Evolutionary conservation across 2,113 vertebrate genomes (phyloP), one percentile per base, ranked within the genome.

Genomic region (Myrmophylax atrothorax): DNA sequence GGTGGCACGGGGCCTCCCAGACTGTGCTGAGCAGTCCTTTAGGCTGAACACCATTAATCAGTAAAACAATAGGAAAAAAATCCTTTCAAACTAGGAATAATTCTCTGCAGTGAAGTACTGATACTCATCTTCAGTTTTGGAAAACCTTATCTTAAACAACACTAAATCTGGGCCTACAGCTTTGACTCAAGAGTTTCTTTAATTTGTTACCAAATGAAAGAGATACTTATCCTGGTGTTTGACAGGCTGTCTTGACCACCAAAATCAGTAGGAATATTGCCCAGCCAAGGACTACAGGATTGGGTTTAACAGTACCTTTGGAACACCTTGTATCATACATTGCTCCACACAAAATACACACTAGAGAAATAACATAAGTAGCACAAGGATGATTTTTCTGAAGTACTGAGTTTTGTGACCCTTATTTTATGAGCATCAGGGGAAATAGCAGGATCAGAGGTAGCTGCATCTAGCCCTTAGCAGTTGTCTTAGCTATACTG

Each of bases 81-180:
- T 64, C 38, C 16, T 72, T 87, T 84, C 44, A 49, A 64, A 81
- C 40, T 13, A 52, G 28, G 78, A 86, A 24, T 76, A 89, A 63
- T 13, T 59, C 47, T 19, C 56, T 90, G 28, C 59, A 87, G 33
- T 31, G 33, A 85, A 25, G 37, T 74, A 42, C 23, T 44, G 11
- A 81, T 31, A 64, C 1, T n/a, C 20, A 67, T 24, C 50, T n/a
- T 31, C 42, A 31, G 24, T 87, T 92, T n/a, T 77, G 33, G 55
- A 89, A 91, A 87, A 73, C 40, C 8, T 91, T 62, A 40, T 58
- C 60, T 91, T 70, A 64, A 90, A 67, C 46, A 62, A 87, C 91
- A 79, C 6, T 74, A 56, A 74, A 80, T n/a, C 38, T 22, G 35
- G 18, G 47, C 33, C 55, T 60, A 56, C 19, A 74, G 50, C 33